Percentiles rank a stretch among this genome's conserved stretches.
Evolutionary conservation across 2,888 invertebrate species (phyloP).

Genomic region (Slavum lentiscoides): DNA sequence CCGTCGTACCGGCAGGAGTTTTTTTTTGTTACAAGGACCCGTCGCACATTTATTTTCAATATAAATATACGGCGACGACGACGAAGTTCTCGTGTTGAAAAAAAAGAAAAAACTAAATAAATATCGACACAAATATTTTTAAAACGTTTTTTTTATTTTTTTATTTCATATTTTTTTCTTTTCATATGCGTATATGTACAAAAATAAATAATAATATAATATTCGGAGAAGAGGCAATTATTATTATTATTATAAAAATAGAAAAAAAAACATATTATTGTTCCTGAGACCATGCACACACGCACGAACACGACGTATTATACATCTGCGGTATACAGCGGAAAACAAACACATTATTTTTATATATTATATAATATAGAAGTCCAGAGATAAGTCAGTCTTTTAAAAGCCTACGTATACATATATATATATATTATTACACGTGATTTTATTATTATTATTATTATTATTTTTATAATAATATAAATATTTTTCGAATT

Average conservation of each 20-base stretch:
- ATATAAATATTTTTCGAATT: slow-evolving; percentile 21
- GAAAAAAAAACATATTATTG: slow-evolving; percentile 35
- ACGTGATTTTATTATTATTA: slow-evolving; percentile 19
- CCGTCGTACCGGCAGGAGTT: not conserved
- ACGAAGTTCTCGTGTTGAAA: no score
- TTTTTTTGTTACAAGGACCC: not conserved
- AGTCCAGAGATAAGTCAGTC: slow-evolving; percentile 52
- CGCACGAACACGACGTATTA: not conserved
- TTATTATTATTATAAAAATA: slow-evolving; percentile 39
- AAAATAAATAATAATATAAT: slow-evolving; percentile 42
- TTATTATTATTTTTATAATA: slow-evolving; percentile 11
- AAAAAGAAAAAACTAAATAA: no score
- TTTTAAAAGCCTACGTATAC: slow-evolving; percentile 45
- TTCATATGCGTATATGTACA: slow-evolving; percentile 22
- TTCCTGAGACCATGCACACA: slow-evolving; percentile 40
- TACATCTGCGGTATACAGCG: not conserved
- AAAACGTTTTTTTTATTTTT: no score
- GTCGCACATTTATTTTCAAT: no score
- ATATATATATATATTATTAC: slow-evolving; percentile 12
- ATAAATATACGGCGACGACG: no score
- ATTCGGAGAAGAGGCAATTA: slow-evolving; percentile 34
- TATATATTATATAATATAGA: not conserved
- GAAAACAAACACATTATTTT: slow-evolving; percentile 39
- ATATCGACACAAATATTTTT: no score
- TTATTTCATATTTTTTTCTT: no score